Percentiles rank a stretch among this genome's conserved stretches.
These are phyloP conservation scores for Auanema sp. DNA, from an alignment of 2,888 invertebrate genomes.

Conservation along the genomic window DNA sequence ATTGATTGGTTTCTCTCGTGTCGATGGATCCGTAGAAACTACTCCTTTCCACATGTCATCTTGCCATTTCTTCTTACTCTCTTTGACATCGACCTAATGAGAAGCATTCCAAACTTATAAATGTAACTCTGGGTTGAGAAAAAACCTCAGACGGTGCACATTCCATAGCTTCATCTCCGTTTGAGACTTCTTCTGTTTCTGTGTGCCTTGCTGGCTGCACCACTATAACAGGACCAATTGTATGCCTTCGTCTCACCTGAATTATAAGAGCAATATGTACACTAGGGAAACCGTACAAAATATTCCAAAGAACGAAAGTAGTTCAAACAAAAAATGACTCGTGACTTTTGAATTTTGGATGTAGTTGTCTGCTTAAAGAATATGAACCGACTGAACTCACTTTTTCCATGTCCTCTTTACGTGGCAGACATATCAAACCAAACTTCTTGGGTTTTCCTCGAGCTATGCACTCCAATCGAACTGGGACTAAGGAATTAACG, in stretches of 20 bases:
- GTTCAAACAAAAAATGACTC: not conserved
- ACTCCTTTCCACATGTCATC: constrained; percentile 26
- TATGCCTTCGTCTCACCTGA: not conserved
- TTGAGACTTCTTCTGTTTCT: not conserved
- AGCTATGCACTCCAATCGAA: constrained; percentile 28
- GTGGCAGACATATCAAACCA: constrained; percentile 33
- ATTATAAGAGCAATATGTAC: too few species aligned
- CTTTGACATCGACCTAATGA: not conserved
- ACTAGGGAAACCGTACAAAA: too few species aligned
- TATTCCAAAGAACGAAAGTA: not conserved
- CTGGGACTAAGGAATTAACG: constrained; percentile 23
- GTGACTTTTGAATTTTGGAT: not conserved
- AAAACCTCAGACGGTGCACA: not conserved
- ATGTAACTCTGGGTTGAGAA: too few species aligned
- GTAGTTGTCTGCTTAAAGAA: not conserved
- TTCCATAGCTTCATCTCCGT: not conserved
- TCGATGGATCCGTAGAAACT: constrained; percentile 30
- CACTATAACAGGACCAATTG: not conserved
- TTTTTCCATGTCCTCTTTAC: constrained; percentile 14
- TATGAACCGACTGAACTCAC: constrained; percentile 10
- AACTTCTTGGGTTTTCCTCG: constrained; percentile 38
- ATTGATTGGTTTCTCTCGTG: constrained; percentile 37
- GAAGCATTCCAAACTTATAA: not conserved
- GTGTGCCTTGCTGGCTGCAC: not conserved
- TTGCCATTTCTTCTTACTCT: not conserved